Conservation (phyloP, 2,797 vertebrate genomes). For the Scarus forsteni region DNA sequence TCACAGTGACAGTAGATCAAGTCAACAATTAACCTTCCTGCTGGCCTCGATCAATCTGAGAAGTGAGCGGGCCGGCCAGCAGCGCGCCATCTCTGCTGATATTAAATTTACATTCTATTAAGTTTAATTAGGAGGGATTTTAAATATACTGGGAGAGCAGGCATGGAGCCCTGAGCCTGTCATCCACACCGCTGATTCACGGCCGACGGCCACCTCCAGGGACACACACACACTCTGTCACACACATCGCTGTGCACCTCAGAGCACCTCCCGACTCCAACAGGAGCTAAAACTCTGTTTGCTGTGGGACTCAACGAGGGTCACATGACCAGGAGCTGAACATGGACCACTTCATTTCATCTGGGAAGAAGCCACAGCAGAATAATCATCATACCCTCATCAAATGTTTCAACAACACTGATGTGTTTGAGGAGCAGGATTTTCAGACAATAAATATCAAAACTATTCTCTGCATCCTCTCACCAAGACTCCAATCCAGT, state of each 20-base stretch:
- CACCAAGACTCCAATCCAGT: too few relatives aligned
- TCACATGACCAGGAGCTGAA: slow-evolving; percentile 9
- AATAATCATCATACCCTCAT: neutral
- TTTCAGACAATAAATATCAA: neutral
- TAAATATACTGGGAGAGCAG: slow-evolving; percentile 86
- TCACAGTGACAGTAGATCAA: slow-evolving; percentile 87
- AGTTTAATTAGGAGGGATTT: slow-evolving; percentile 89
- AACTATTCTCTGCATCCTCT: too few relatives aligned
- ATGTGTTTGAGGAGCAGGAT: neutral
- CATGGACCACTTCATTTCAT: neutral
- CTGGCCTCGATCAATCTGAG: slow-evolving; percentile 86
- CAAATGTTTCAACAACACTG: neutral
- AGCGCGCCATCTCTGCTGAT: slow-evolving; percentile 81
- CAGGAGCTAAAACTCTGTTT: slow-evolving; percentile 9
- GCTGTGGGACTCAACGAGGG: slow-evolving; percentile 24
- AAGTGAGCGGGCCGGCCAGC: slow-evolving; percentile 74
- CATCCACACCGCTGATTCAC: slow-evolving; percentile 78
- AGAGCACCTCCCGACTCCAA: slow-evolving; percentile 23
- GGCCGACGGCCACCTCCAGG: slow-evolving; percentile 47
- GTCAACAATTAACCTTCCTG: slow-evolving; percentile 87
- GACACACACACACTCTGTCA: slow-evolving; percentile 23
- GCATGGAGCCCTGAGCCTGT: slow-evolving; percentile 78
- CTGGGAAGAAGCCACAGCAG: neutral
- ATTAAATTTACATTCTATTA: slow-evolving; percentile 91
- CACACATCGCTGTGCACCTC: slow-evolving; percentile 17